Evolutionary conservation across 53 echinoderm and acorn worm species (phyloP), one percentile per base, ranked within the genome.

Genomic region (Crossaster papposus): DNA sequence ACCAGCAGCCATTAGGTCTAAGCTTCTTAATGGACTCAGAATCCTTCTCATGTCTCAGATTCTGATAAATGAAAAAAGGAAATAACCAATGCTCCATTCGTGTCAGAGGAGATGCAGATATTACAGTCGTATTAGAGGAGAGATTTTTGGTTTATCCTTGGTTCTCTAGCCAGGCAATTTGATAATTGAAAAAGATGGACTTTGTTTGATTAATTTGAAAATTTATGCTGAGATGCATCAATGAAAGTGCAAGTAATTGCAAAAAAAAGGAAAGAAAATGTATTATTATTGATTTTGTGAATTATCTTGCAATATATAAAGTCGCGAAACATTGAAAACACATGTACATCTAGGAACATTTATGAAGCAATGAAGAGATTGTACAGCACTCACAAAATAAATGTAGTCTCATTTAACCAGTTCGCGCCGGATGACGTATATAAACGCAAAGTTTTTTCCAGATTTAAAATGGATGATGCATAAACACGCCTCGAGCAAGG

Each of bases 1-100:
- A 26, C 37, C 38, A 32, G n/a, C 37, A 36, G 83, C 83, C 83
- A 83, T 68, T 83, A 65, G 50, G 83, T 83, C 83, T 70, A 26
- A 36, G 33, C 70, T 36, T 36, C 65, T 20, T 65, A 83, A 83
- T 83, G 68, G 83, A 83, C 83, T 83, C 70, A 2, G 83, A 70
- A 53, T 83, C 83, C 34, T 44, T 74, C 68, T 35, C 75, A 14
- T 74, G 35, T 74, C 35, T 35, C 34, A 74, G 34, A 15, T 74
- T 74, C 36, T 74, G 75, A 74, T 35, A 17, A 36, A 74, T 33
- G 75, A 74, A 74, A 22, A 30, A 2, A 44, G 44, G 44, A 44
- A 58, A 36, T 30, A 74, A 74, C 36, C 75, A 74, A 74, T 74
- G 75, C 36, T 17, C 75, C 36, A 35, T 74, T 2, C 12, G 36